Evolutionary conservation across 2,888 invertebrate genomes (phyloP), one percentile per base, ranked within the genome.

Genomic region (Heliconius ismenius): DNA sequence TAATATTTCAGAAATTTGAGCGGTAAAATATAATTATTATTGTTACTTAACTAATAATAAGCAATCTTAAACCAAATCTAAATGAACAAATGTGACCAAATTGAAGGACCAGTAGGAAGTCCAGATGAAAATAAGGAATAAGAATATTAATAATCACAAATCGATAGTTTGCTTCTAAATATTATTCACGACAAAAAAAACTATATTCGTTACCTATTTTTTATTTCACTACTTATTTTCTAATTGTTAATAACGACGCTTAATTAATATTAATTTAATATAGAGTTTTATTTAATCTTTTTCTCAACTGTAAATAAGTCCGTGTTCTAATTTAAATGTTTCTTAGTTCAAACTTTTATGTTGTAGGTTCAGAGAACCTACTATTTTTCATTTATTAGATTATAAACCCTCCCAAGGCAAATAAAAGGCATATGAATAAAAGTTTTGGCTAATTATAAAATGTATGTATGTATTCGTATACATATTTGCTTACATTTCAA

Each of bases 51-150:
- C 6, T 24, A 65, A 65, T 39, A 65, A 39, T 21, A 65, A 65
- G 1, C 10, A n/a, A 39, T 39, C 36, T 39, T 39, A n/a, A 13
- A 65, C 36, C 32, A 32, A 65, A 65, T 36, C 9, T 65, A n/a
- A 65, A 36, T n/a, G 65, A 65, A 64, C 64, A 74, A 32, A 74
- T 24, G 54, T 65, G 67, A 67, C 74, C 67, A 74, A 49, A 49
- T 26, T 43, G 43, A 72, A 62, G 73, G 73, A 73, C 73, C 73
- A 73, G n/a, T 54, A 32, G 58, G 1, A 60, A 13, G 15, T 39
- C 36, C 32, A 73, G 21, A 4, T 28, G 26, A 21, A 26, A 70
- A 1, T 28, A 39, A 26, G 6, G 24, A 24, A 15, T 67, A 24
- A 67, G 24, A 24, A 43, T 15, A 67, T 24, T 32, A 24, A 67